phyloP scores from a whole-genome alignment of 2,113 vertebrate species.

The Scopus umbretta region DNA sequence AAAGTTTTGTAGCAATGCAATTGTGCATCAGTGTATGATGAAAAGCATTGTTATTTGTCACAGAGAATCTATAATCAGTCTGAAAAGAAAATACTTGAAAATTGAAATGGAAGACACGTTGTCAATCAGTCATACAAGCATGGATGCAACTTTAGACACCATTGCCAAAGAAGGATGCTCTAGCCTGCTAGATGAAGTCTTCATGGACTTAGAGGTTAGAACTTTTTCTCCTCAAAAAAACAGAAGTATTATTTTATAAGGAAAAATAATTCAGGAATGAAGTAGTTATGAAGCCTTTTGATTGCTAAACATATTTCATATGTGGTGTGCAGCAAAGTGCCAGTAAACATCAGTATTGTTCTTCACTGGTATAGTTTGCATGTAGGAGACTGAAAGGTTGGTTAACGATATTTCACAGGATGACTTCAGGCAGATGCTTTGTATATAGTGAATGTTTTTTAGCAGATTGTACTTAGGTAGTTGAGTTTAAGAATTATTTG shows the following conservation, averaged over 20 bases:
- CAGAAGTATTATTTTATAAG: neutral
- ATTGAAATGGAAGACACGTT: conserved; percentile 69
- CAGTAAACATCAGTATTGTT: neutral
- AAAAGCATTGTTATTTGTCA: neutral
- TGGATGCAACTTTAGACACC: conserved; percentile 81
- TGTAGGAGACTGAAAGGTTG: neutral
- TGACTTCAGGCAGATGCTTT: neutral
- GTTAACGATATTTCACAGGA: neutral
- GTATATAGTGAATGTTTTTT: neutral
- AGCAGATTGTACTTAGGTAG: neutral
- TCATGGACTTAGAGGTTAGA: conserved; percentile 91
- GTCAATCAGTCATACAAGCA: conserved; percentile 75
- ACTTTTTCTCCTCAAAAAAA: neutral
- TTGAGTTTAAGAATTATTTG: neutral
- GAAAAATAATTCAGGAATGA: neutral
- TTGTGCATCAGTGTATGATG: neutral
- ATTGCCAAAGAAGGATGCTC: conserved; percentile 93
- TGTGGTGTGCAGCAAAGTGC: neutral
- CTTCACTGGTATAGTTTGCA: neutral
- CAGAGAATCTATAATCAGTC: conserved; percentile 92
- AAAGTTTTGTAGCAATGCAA: neutral
- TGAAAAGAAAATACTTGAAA: conserved; percentile 92
- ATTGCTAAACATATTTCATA: neutral
- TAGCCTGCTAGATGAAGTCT: conserved; percentile 93
- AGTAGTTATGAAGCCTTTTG: neutral